Conservation (phyloP, 2,113 vertebrate genomes). For the Corythoichthys intestinalis region DNA sequence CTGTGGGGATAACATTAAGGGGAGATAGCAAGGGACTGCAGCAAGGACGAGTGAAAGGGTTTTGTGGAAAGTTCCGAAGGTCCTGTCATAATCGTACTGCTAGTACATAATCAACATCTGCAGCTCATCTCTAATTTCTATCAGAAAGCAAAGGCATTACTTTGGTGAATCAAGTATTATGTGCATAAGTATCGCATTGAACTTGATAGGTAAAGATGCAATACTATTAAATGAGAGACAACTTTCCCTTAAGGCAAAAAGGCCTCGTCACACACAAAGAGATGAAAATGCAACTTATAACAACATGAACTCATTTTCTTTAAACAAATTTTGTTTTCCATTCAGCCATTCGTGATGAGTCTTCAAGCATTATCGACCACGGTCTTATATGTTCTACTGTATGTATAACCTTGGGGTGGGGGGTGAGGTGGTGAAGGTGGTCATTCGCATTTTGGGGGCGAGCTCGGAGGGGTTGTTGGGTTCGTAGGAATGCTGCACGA, state of each 20-base stretch:
- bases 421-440: conserved; percentile 68
- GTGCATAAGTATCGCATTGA: conserved; percentile 6
- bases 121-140: not conserved
- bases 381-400: conserved; percentile 51
- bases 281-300: not conserved
- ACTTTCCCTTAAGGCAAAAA: conserved; percentile 47
- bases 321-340: not conserved
- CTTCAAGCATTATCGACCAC: conserved; percentile 43
- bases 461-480: conserved; percentile 59
- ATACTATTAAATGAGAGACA: conserved; percentile 22
- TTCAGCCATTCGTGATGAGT: conserved; percentile 1
- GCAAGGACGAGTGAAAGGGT: conserved; percentile 12
- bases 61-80: not conserved
- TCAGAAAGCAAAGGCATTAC: conserved; percentile 23
- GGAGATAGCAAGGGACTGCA: conserved; percentile 5
- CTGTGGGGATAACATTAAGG: conserved; percentile 14
- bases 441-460: conserved; percentile 72
- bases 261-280: conserved; percentile 1
- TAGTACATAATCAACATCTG: not conserved
- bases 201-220: conserved; percentile 13
- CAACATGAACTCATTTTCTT: not conserved
- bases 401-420: conserved; percentile 73
- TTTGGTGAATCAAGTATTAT: conserved; percentile 15
- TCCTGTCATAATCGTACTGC: conserved; percentile 8
- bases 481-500: conserved; percentile 68